phyloP scores from a whole-genome alignment of 1,140 invertebrate species.

The Drosophila dunni region DNA sequence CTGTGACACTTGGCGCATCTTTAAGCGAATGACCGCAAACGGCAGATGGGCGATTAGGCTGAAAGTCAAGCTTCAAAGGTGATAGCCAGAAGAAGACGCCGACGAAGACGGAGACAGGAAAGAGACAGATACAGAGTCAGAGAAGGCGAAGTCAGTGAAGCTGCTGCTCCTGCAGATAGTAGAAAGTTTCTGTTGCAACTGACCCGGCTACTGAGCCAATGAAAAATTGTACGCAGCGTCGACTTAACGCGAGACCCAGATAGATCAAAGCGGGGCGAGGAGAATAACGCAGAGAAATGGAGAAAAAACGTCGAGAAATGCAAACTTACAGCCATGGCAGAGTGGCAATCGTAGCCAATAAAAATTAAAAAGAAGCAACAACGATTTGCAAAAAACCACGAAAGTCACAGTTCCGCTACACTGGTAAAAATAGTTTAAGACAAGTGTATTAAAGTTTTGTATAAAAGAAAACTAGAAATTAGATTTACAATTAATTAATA shows the following conservation, averaged over 20 bases:
- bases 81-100: slow-evolving; percentile 39
- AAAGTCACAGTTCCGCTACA: slow-evolving; percentile 42
- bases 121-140: too few relatives aligned
- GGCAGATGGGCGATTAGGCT: slow-evolving; percentile 70
- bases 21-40: slow-evolving; percentile 58
- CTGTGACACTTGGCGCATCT: slow-evolving; percentile 66
- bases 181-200: slow-evolving; percentile 68
- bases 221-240: slow-evolving; percentile 66
- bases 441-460: too few relatives aligned
- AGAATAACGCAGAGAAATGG: slow-evolving; percentile 38
- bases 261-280: slow-evolving; percentile 17
- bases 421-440: not conserved
- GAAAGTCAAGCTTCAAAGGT: slow-evolving; percentile 48
- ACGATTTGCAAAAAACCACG: slow-evolving; percentile 36
- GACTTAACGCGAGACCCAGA: slow-evolving; percentile 17
- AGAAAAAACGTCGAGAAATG: slow-evolving; percentile 45
- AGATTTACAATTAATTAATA: too few relatives aligned
- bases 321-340: slow-evolving; percentile 75
- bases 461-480: too few relatives aligned
- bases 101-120: too few relatives aligned
- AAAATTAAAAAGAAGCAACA: slow-evolving; percentile 71
- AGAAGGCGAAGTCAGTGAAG: slow-evolving; percentile 18
- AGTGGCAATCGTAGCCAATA: slow-evolving; percentile 76
- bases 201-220: slow-evolving; percentile 77
- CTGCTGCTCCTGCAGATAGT: slow-evolving; percentile 57